Evolutionary conservation across 2,113 vertebrate genomes (phyloP).

Genomic region (Enhydra lutris): DNA sequence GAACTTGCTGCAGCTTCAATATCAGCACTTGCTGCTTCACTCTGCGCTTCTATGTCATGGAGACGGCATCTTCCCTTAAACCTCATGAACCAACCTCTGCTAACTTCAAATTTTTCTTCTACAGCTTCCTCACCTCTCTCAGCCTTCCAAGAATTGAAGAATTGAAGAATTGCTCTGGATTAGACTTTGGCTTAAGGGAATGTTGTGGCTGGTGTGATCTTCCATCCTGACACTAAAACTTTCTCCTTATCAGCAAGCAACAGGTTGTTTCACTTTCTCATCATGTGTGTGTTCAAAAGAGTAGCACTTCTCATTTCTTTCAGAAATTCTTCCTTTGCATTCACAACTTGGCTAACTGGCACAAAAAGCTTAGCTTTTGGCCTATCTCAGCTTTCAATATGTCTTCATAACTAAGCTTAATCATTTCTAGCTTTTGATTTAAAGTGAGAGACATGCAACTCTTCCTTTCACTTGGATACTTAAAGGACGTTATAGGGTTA

Average conservation of each 20-base stretch:
- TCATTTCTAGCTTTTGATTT: not conserved
- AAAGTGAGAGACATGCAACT: not conserved
- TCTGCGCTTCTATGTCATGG: not conserved
- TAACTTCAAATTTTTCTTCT: not conserved
- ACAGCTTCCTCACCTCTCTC: not conserved
- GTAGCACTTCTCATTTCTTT: not conserved
- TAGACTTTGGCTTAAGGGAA: not conserved
- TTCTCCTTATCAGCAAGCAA: not conserved
- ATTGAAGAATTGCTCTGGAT: not conserved
- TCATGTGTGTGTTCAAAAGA: not conserved
- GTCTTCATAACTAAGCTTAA: not conserved
- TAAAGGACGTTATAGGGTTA: not conserved
- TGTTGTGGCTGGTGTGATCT: not conserved
- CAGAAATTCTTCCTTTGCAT: not conserved
- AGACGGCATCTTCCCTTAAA: not conserved
- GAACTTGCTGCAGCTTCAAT: not conserved
- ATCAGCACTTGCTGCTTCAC: not conserved
- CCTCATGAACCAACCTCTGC: not conserved
- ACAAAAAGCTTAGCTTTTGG: not conserved
- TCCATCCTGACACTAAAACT: not conserved
- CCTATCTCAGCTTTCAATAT: not conserved
- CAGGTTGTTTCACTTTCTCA: not conserved
- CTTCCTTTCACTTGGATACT: not conserved
- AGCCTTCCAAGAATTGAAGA: not conserved
- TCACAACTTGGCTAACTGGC: not conserved